phyloP scores from a whole-genome alignment of 2,888 invertebrate species.

The Mycalesis mineus region DNA sequence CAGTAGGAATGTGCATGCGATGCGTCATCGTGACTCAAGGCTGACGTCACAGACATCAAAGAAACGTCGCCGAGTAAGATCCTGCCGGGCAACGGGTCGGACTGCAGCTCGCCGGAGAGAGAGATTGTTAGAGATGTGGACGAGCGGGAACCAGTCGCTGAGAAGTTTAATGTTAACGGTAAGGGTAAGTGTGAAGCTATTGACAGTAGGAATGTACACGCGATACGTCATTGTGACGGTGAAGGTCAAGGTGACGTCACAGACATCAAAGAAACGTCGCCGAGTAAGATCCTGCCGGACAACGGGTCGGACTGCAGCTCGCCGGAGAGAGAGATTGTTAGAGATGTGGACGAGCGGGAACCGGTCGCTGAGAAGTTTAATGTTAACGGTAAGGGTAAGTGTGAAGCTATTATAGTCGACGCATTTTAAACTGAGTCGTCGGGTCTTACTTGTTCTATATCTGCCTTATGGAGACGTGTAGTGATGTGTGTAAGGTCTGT shows the following conservation, averaged over 20 bases:
- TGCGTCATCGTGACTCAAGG: too few relatives aligned
- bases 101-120: constrained; percentile 27
- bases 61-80: constrained; percentile 18
- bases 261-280: constrained; percentile 15
- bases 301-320: constrained; percentile 5
- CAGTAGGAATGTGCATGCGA: too few relatives aligned
- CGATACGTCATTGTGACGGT: too few relatives aligned
- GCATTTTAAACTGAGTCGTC: too few relatives aligned
- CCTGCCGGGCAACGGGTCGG: too few relatives aligned
- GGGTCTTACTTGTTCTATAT: too few relatives aligned
- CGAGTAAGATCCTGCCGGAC: constrained; percentile 1
- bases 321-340: constrained; percentile 27
- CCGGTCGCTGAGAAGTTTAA: constrained; percentile 45
- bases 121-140: constrained; percentile 29
- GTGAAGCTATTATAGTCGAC: too few relatives aligned
- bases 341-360: constrained; percentile 33
- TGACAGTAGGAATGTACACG: too few relatives aligned
- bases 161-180: constrained; percentile 61
- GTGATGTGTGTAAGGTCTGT: too few relatives aligned
- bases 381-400: constrained; percentile 55
- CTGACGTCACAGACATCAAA: not conserved
- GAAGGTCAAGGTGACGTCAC: too few relatives aligned
- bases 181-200: too few relatives aligned
- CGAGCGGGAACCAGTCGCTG: constrained; percentile 34
- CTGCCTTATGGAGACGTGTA: too few relatives aligned